Evolutionary conservation across 2,888 invertebrate species (phyloP).

Genomic region (Cephus pygmeus): DNA sequence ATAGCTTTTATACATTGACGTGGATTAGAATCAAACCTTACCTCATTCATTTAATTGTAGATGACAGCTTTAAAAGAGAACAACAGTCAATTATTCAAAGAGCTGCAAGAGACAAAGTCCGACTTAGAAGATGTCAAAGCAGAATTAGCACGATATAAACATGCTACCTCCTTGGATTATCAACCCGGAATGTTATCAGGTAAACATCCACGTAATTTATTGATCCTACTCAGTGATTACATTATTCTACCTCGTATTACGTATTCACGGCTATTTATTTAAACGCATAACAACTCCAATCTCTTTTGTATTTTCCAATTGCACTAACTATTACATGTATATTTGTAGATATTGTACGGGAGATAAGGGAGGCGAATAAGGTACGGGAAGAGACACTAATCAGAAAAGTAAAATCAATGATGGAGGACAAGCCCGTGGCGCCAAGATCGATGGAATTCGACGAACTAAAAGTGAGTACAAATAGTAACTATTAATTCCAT

Average conservation of each 20-base stretch:
- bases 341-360: conserved; percentile 58
- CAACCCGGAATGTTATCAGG: conserved; percentile 64
- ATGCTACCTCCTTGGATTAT: conserved; percentile 52
- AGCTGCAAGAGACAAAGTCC: conserved; percentile 80
- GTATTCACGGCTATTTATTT: neutral
- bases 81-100: conserved; percentile 80
- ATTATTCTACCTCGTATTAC: neutral
- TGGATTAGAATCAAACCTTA: neutral
- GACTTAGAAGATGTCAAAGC: conserved; percentile 62
- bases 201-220: conserved; percentile 28
- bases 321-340: neutral
- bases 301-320: neutral
- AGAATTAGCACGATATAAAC: conserved; percentile 53
- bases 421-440: conserved; percentile 48
- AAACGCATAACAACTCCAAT: neutral
- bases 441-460: conserved; percentile 49
- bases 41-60: conserved; percentile 35
- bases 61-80: conserved; percentile 73
- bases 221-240: neutral
- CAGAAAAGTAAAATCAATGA: conserved; percentile 53
- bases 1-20: neutral
- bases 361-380: conserved; percentile 61
- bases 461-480: conserved; percentile 49
- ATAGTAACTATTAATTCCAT: neutral
- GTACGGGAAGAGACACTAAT: conserved; percentile 59